A percentile compares a stretch with the other conserved stretches of the same genome.
phyloP scores from a whole-genome alignment of 1,140 invertebrate species.

The Uloborus diversus region DNA sequence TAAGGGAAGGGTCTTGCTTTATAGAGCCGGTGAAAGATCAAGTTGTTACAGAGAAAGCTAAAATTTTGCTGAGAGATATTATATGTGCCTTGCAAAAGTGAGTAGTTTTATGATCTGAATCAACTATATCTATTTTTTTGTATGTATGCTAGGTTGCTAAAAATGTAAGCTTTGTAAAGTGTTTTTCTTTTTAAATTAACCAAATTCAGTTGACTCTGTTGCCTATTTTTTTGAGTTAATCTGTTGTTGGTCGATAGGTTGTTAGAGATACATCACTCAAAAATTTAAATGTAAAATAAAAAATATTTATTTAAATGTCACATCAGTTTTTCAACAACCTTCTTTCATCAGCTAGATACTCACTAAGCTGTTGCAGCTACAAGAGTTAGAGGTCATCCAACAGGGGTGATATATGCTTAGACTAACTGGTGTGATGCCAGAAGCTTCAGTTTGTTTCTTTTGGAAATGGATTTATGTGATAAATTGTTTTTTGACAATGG shows the following conservation, averaged over 20 bases:
- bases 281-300: too few relatives aligned
- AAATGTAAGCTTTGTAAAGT: not conserved
- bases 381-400: too few relatives aligned
- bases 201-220: not conserved
- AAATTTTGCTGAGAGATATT: not conserved
- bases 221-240: not conserved
- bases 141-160: not conserved
- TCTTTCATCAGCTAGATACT: too few relatives aligned
- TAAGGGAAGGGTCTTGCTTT: conserved; percentile 15
- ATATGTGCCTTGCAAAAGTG: conserved; percentile 1
- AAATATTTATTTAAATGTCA: too few relatives aligned
- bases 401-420: too few relatives aligned
- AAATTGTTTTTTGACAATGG: too few relatives aligned
- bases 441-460: too few relatives aligned
- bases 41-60: not conserved
- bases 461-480: too few relatives aligned
- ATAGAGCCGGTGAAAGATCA: conserved; percentile 16
- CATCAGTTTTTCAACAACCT: too few relatives aligned
- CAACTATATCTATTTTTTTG: not conserved
- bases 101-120: not conserved
- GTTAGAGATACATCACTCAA: too few relatives aligned
- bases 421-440: too few relatives aligned
- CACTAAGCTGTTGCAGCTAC: too few relatives aligned
- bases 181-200: not conserved
- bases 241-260: not conserved